These are phyloP conservation scores for Lontra canadensis DNA, from an alignment of 2,113 vertebrate genomes.

Conservation along the genomic window DNA sequence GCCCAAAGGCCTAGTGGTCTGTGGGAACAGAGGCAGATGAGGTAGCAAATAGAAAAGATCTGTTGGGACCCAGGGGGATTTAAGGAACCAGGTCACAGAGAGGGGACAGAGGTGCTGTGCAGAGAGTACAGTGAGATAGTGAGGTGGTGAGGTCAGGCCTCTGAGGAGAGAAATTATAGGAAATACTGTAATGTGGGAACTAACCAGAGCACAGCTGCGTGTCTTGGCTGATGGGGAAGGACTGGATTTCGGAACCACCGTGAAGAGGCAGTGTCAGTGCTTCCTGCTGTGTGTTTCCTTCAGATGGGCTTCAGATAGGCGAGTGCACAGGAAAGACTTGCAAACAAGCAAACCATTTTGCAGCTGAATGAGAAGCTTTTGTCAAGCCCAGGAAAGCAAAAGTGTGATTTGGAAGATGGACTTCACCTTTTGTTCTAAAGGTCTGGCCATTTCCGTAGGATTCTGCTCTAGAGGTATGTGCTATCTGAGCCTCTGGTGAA, in stretches of 20 bases:
- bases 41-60: neutral
- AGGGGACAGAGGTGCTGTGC: fast-evolving
- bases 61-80: neutral
- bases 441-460: neutral
- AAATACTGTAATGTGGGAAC: neutral
- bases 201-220: neutral
- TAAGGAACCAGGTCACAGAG: neutral
- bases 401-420: neutral
- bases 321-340: neutral
- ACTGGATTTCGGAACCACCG: neutral
- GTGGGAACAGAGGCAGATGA: neutral
- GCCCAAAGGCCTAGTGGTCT: neutral
- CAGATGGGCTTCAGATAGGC: neutral
- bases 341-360: neutral
- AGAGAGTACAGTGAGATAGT: fast-evolving
- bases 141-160: neutral
- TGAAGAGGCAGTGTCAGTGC: neutral
- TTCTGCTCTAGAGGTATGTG: neutral
- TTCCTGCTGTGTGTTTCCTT: neutral
- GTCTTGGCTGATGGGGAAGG: constrained; percentile 20
- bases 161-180: neutral
- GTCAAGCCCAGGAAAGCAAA: neutral
- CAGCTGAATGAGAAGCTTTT: neutral
- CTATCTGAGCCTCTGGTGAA: neutral
- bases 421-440: neutral